Evolutionary conservation across 2,888 invertebrate genomes (phyloP).

Genomic region (Neocrepidodera transversa): DNA sequence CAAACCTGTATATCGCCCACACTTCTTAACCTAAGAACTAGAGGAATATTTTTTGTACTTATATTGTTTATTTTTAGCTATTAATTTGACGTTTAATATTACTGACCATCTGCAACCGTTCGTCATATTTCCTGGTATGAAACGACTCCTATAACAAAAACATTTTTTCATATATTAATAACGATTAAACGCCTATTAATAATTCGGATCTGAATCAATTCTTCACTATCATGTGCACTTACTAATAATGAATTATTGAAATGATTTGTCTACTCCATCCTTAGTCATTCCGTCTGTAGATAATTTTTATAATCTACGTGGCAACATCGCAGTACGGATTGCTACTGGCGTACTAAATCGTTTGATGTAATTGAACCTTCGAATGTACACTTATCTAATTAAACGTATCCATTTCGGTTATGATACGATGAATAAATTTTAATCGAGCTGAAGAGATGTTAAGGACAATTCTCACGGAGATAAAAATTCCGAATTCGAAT

Average conservation of each 20-base stretch:
- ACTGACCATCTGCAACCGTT: neutral
- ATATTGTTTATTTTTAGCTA: too few relatives aligned
- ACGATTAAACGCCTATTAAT: neutral
- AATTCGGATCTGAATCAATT: conserved; percentile 1
- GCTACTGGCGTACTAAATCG: conserved; percentile 4
- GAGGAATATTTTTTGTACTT: too few relatives aligned
- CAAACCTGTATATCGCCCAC: too few relatives aligned
- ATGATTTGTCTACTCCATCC: neutral
- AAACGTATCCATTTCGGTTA: conserved; percentile 24
- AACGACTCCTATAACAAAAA: neutral
- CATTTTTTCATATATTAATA: conserved; percentile 5
- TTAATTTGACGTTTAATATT: too few relatives aligned
- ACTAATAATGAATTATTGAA: neutral
- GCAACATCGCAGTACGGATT: conserved; percentile 7
- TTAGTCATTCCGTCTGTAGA: neutral
- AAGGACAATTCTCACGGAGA: conserved; percentile 20
- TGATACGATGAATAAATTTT: conserved; percentile 27
- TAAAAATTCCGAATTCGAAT: too few relatives aligned
- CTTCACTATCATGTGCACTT: neutral
- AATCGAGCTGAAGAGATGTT: conserved; percentile 19
- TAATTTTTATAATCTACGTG: conserved; percentile 2
- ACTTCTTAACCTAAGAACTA: too few relatives aligned
- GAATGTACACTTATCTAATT: conserved; percentile 24
- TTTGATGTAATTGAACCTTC: conserved; percentile 23
- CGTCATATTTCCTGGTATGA: neutral